phyloP scores from a whole-genome alignment of 2,888 invertebrate species.

The Choreutis nemorana region DNA sequence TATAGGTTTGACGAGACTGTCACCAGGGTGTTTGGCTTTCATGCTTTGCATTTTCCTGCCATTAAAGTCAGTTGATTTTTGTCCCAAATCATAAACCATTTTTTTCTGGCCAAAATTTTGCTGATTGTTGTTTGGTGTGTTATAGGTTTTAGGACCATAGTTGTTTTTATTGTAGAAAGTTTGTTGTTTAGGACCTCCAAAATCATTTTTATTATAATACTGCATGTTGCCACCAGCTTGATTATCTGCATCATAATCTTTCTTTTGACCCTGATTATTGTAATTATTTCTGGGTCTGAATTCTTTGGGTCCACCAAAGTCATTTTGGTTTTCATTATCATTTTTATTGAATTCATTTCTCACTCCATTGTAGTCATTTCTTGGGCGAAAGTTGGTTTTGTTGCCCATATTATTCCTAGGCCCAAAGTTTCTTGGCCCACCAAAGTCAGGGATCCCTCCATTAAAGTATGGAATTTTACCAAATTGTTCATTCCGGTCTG shows the following conservation, averaged over 20 bases:
- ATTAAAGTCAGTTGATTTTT: constrained; percentile 40
- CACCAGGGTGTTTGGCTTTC: constrained; percentile 76
- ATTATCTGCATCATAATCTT: constrained; percentile 45
- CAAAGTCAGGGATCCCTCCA: constrained; percentile 46
- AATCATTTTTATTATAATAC: constrained; percentile 48
- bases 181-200: constrained; percentile 56
- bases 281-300: constrained; percentile 50
- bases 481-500: constrained; percentile 72
- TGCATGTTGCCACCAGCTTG: constrained; percentile 42
- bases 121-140: constrained; percentile 28
- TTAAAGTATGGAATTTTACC: constrained; percentile 63
- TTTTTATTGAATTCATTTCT: constrained; percentile 50
- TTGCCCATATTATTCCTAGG: constrained; percentile 49
- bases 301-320: constrained; percentile 58
- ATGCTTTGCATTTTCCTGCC: constrained; percentile 68
- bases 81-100: constrained; percentile 34
- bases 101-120: constrained; percentile 45
- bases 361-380: constrained; percentile 55
- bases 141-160: constrained; percentile 44
- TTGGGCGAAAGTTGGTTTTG: constrained; percentile 53
- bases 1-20: constrained; percentile 77
- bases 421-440: constrained; percentile 57
- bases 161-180: constrained; percentile 40
- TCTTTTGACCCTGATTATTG: constrained; percentile 39
- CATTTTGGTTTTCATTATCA: constrained; percentile 45